Evolutionary conservation across 1,140 invertebrate species (phyloP).

Genomic region (Zelostemma sp.): DNA sequence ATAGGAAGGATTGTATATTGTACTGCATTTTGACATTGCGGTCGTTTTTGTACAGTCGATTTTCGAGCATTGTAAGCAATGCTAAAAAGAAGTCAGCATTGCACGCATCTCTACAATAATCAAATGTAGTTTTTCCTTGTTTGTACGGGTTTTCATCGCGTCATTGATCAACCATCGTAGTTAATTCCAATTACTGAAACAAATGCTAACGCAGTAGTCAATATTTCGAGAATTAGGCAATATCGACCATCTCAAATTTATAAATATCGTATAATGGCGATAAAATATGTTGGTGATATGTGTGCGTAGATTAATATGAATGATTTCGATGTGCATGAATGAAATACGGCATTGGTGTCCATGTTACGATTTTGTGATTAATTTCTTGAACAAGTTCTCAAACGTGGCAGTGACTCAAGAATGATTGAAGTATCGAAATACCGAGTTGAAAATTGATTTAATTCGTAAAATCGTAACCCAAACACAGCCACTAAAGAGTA

Average conservation of each 20-base stretch:
- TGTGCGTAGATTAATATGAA: slow-evolving; percentile 29
- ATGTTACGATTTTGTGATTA: slow-evolving; percentile 2
- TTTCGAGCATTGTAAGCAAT: slow-evolving; percentile 8
- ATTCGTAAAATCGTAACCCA: slow-evolving; percentile 3
- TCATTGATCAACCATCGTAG: too few relatives aligned
- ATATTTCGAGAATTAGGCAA: too few relatives aligned
- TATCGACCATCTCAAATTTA: not conserved
- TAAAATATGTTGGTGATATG: slow-evolving; percentile 46
- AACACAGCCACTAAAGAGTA: slow-evolving; percentile 25
- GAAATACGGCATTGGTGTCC: slow-evolving; percentile 21
- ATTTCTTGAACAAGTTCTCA: not conserved
- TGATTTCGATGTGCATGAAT: slow-evolving; percentile 51
- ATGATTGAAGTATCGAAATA: not conserved
- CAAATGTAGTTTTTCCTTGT: too few relatives aligned
- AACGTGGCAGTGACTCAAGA: not conserved
- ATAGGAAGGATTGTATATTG: slow-evolving; percentile 42
- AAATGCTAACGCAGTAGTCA: too few relatives aligned
- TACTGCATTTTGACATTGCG: slow-evolving; percentile 30
- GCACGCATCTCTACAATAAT: too few relatives aligned
- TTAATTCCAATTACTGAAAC: too few relatives aligned
- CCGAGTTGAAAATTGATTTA: not conserved
- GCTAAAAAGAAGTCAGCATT: not conserved
- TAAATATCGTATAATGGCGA: slow-evolving; percentile 8
- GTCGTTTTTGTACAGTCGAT: slow-evolving; percentile 37
- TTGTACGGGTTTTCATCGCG: too few relatives aligned